These are phyloP conservation scores for Mus spicilegus DNA, from an alignment of 2,113 vertebrate species.

Conservation along the genomic window DNA sequence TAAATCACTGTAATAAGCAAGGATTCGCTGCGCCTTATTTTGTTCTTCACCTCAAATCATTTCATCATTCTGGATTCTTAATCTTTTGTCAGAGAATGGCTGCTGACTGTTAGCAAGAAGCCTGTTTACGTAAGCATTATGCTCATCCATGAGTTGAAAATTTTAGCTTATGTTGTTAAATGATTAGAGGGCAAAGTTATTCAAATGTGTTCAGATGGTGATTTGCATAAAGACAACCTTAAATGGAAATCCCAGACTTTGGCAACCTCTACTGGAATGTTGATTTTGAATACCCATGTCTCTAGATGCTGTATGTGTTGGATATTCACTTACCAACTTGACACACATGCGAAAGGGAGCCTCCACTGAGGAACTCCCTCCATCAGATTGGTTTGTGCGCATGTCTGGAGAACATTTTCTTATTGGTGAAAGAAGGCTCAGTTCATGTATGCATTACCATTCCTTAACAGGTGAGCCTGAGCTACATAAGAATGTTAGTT, in stretches of 20 bases:
- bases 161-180: conserved; percentile 19
- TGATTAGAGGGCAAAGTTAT: conserved; percentile 22
- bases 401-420: not conserved
- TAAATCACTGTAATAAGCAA: not conserved
- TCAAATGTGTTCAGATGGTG: conserved; percentile 2
- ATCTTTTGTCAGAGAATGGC: not conserved
- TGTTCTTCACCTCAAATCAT: conserved; percentile 8
- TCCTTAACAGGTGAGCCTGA: too few species aligned
- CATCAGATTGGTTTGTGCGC: not conserved
- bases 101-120: not conserved
- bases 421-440: not conserved
- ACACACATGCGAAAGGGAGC: not conserved
- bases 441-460: not conserved
- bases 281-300: not conserved
- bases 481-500: not conserved
- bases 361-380: not conserved
- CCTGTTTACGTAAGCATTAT: not conserved
- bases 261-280: not conserved
- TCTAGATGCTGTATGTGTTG: not conserved
- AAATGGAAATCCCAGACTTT: conserved; percentile 11
- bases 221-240: not conserved
- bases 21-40: not conserved
- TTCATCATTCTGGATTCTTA: conserved; percentile 15
- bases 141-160: not conserved
- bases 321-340: not conserved